phyloP scores from a whole-genome alignment of 2,113 vertebrate genomes.

The Scortum barcoo region DNA sequence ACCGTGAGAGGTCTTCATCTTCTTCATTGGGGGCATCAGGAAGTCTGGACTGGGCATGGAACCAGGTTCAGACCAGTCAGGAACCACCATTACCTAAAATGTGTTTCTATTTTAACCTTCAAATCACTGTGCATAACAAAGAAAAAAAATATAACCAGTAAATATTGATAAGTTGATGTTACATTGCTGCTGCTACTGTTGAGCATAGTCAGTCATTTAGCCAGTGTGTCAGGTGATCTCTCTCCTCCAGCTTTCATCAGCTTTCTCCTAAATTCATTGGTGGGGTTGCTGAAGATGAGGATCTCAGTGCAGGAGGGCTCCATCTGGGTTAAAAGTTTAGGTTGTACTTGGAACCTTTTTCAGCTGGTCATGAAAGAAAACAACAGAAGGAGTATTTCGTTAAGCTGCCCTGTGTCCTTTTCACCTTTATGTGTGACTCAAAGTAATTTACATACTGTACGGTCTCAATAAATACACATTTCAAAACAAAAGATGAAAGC shows the following conservation, averaged over 20 bases:
- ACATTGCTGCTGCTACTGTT: too few species aligned
- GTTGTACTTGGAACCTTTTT: background rate
- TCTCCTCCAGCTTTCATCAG: conserved; percentile 97
- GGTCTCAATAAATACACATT: background rate
- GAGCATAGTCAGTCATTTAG: background rate
- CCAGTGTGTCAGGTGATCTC: conserved; percentile 59
- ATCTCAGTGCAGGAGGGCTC: conserved; percentile 97
- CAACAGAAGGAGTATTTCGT: background rate
- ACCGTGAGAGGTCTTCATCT: conserved; percentile 94
- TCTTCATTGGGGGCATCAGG: conserved; percentile 82
- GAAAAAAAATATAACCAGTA: too few species aligned
- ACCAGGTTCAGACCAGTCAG: background rate
- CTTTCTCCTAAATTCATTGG: conserved; percentile 96
- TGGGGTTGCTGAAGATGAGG: conserved; percentile 99
- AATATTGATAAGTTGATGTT: too few species aligned
- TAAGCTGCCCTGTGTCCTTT: background rate
- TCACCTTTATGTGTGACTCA: background rate
- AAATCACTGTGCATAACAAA: too few species aligned
- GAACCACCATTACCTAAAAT: background rate
- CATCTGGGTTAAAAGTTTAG: background rate
- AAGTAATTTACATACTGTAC: background rate
- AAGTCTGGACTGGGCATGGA: background rate
- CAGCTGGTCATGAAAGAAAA: background rate
- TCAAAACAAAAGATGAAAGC: background rate
- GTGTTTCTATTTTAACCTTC: background rate